A percentile compares a stretch with the other conserved stretches of the same genome.
Conservation (phyloP, 1,140 invertebrate species). For the Bacillus rossius region DNA sequence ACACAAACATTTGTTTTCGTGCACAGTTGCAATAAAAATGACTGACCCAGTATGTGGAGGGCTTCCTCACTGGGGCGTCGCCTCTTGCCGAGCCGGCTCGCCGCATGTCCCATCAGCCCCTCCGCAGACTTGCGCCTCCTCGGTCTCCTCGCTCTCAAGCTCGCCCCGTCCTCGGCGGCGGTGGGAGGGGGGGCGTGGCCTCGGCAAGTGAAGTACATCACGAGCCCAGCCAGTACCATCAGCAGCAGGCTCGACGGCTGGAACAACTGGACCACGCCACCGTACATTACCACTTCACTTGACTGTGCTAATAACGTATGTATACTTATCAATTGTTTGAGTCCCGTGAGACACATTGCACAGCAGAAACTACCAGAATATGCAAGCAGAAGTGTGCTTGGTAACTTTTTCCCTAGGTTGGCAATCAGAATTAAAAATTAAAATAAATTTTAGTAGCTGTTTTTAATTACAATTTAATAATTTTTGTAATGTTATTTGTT, state of each 20-base stretch:
- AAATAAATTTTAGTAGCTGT: too few species aligned
- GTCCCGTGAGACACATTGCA: too few species aligned
- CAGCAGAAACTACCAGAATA: too few species aligned
- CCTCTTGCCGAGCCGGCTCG: slow-evolving; percentile 40
- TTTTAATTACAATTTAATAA: too few species aligned
- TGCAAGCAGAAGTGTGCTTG: too few species aligned
- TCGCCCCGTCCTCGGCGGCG: slow-evolving; percentile 1
- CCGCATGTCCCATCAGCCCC: slow-evolving; percentile 19
- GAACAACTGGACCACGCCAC: slow-evolving; percentile 45
- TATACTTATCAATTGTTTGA: too few species aligned
- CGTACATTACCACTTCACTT: slow-evolving; percentile 38
- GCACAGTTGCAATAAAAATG: too few species aligned
- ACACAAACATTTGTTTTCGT: neutral
- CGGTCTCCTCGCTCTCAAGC: slow-evolving; percentile 6
- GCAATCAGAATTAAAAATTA: too few species aligned
- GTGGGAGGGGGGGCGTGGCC: slow-evolving; percentile 17
- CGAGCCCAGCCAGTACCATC: slow-evolving; percentile 40
- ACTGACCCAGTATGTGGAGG: slow-evolving; percentile 56
- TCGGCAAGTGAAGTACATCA: slow-evolving; percentile 45
- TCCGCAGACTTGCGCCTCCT: slow-evolving; percentile 19
- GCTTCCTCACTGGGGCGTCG: slow-evolving; percentile 73
- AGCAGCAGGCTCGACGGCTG: slow-evolving; percentile 48
- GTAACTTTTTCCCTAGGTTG: too few species aligned
- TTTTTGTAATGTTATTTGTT: too few species aligned
- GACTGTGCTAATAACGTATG: too few species aligned